Evolutionary conservation across 2,797 vertebrate genomes (phyloP).

Genomic region (Cynodonichthys magdalenae): DNA sequence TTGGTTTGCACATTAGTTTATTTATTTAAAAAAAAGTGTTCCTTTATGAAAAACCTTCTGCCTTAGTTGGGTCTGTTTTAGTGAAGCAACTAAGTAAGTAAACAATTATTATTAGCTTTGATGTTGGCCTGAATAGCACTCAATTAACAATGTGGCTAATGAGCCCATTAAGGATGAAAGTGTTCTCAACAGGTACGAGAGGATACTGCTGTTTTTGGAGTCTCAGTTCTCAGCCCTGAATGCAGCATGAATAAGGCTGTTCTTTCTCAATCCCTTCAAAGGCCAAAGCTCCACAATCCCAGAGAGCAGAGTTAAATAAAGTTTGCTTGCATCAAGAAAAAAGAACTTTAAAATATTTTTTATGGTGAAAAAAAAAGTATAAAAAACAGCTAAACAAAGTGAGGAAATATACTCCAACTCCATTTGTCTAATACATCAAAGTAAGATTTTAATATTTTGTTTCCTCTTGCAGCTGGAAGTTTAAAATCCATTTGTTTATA

Average conservation of each 20-base stretch:
- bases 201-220: slow-evolving; percentile 80
- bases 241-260: slow-evolving; percentile 77
- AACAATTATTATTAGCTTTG: slow-evolving; percentile 84
- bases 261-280: slow-evolving; percentile 76
- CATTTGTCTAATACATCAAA: slow-evolving; percentile 21
- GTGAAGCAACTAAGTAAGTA: slow-evolving; percentile 73
- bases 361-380: slow-evolving; percentile 5
- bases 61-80: slow-evolving; percentile 69
- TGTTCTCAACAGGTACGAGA: slow-evolving; percentile 87
- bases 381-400: neutral
- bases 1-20: slow-evolving; percentile 52
- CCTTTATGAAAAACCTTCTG: slow-evolving; percentile 63
- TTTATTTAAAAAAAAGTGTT: neutral
- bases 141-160: slow-evolving; percentile 87
- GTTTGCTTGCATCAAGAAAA: slow-evolving; percentile 53
- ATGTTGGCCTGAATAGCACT: slow-evolving; percentile 84
- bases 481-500: slow-evolving; percentile 41
- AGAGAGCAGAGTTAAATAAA: slow-evolving; percentile 77
- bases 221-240: slow-evolving; percentile 76
- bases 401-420: slow-evolving; percentile 16
- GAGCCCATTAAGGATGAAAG: slow-evolving; percentile 87
- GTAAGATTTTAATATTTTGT: slow-evolving; percentile 20
- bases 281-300: slow-evolving; percentile 75
- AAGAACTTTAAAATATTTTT: slow-evolving; percentile 37
- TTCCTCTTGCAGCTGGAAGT: slow-evolving; percentile 7